Conservation (phyloP, 2,113 vertebrate species). For the Anarhynchus alexandrinus region DNA sequence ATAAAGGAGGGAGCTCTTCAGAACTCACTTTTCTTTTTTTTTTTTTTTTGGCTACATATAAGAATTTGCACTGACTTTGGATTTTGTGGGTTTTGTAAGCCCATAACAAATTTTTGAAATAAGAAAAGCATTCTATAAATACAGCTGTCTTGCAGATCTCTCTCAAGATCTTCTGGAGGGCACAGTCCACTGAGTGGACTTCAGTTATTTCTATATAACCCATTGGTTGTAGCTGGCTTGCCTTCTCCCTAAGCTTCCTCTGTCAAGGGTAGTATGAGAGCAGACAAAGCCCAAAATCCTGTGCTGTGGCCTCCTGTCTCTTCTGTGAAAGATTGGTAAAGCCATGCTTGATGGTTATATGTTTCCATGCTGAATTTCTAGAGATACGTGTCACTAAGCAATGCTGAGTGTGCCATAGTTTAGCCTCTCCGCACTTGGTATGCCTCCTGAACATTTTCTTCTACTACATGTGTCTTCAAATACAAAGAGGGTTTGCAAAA, state of each 20-base stretch:
- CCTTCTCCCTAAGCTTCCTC: neutral
- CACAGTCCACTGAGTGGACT: neutral
- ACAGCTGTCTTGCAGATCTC: neutral
- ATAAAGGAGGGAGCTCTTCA: neutral
- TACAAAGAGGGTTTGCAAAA: neutral
- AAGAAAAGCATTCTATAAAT: neutral
- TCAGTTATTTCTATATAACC: neutral
- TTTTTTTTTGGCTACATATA: neutral
- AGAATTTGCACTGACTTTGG: neutral
- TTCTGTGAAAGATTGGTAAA: neutral
- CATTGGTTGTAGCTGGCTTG: neutral
- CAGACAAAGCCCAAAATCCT: neutral
- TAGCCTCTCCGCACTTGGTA: neutral
- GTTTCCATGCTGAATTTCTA: neutral
- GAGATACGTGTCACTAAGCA: neutral
- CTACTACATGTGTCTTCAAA: neutral
- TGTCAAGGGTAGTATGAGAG: neutral
- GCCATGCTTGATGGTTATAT: fast-evolving
- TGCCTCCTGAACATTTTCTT: fast-evolving
- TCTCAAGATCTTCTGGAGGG: neutral
- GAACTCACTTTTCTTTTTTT: neutral
- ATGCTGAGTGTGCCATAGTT: neutral
- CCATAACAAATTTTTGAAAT: neutral
- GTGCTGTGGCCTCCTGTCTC: neutral
- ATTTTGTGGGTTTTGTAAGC: neutral